Evolutionary conservation across 2,888 invertebrate genomes (phyloP), one percentile per base, ranked within the genome.

Genomic region (Pristionchus arcanus): DNA sequence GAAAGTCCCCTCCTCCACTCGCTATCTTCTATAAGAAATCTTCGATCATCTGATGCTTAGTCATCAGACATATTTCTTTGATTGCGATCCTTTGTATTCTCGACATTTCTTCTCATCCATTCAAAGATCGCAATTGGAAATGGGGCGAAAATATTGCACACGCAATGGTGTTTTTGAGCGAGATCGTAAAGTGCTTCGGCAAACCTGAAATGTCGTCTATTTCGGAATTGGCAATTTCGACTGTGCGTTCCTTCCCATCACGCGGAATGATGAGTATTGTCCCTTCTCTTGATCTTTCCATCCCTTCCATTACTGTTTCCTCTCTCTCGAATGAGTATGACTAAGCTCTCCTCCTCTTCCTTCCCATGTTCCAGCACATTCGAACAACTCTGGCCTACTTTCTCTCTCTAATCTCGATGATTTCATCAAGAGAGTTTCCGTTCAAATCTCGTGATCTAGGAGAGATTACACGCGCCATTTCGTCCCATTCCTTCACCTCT

Each of bases 371-470:
- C 81, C 37, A 49, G 49, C 81, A 81, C 84, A 85, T 85, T 59
- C 84, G 55, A 85, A 85, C 84, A 85, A 85, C 84, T 83, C 28
- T 85, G 55, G 34, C 59, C 84, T 85, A 55, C 84, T 85, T 85
- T 85, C 59, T 85, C 84, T 31, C 34, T 55, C 53, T 49, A 85
- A 59, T 85, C 63, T 85, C 53, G 81, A 81, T 81, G 37, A 81
- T 81, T 81, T 81, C 81, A 53, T 81, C 81, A 81, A 81, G n/a
- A 53, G 81, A 49, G 28, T 81, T 28, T 81, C 55, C 81, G 34
- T 19, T 34, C 34, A 31, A 2, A 81, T 83, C 59, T 85, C 84
- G 59, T 85, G 59, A 59, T 85, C 59, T 55, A 21, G 25, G 42
- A 77, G 74, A 77, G 34, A 42, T 83, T 31, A 55, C 59, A 19